Base-by-base conservation (phyloP, 2,113 vertebrate species). In the Microcebus ravelobensis region DNA sequence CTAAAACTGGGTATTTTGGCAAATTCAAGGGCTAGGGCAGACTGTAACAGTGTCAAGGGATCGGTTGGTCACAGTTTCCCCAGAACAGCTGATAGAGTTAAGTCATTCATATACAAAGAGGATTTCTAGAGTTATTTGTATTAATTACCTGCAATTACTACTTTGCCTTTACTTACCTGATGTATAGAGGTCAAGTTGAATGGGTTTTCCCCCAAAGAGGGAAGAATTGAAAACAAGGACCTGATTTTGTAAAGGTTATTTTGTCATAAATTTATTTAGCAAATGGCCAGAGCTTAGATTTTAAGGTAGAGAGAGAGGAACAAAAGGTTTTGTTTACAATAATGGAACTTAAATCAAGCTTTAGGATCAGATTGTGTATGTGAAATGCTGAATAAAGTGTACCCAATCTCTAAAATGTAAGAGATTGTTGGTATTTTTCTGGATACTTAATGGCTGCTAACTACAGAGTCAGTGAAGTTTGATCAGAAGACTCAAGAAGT, bases 251-350 rank as follows among this genome's bases (percentile, higher is more conserved):
- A 9, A n/a, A 65, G 39, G 39, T 73, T 91, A 80, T 90, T 88
- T 73, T 97, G 82, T 88, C 34, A 77, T 45, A 59, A 13, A 63
- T 10, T 77, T 80, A 76, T 63, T 57, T 14, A 71, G 2, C 36
- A 84, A 74, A 87, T 45, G 15, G 21, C 2, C 59, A 87, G 34
- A 68, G 13, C 31, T 90, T 77, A 52, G 48, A 88, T 73, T 88
- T 91, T 92, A 94, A 94, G 45, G 31, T 87, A 71, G 73, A 86
- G 36, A 42, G 17, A 87, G 71, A 83, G 50, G 14, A 48, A 79
- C 3, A 42, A 63, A 74, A 89, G 17, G 15, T 15, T 87, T 80
- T 77, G 34, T 88, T 85, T 48, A 48, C 18, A 81, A 7, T 12
- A 6, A 36, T 20, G 31, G 29, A 87, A 57, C 45, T 57, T 68